Evolutionary conservation across 2,113 vertebrate species (phyloP).

Genomic region (Epinephelus lanceolatus): DNA sequence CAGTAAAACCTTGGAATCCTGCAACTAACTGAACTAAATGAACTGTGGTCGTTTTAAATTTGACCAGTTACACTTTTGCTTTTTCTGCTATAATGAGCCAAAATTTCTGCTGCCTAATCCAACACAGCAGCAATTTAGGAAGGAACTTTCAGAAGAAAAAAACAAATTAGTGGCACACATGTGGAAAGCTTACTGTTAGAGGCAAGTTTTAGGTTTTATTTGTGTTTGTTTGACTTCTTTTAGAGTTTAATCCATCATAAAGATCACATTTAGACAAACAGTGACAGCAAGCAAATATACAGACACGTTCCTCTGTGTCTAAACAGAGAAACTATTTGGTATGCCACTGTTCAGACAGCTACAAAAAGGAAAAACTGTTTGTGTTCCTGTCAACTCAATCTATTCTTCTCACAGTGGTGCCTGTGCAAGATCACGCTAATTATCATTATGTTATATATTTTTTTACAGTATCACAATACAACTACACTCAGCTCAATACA

Average conservation of each 20-base stretch:
- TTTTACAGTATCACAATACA: slow-evolving; percentile 39
- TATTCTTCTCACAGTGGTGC: slow-evolving; percentile 35
- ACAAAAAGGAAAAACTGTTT: neutral
- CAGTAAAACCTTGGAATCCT: slow-evolving; percentile 1
- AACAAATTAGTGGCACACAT: neutral
- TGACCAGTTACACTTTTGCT: neutral
- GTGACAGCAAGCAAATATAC: neutral
- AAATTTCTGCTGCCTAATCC: neutral
- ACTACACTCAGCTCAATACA: slow-evolving; percentile 36
- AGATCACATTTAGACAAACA: slow-evolving; percentile 6
- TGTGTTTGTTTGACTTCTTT: neutral
- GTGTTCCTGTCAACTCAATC: neutral
- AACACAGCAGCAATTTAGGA: neutral
- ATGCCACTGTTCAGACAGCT: neutral
- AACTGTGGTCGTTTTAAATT: neutral
- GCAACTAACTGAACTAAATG: neutral
- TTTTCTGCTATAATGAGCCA: neutral
- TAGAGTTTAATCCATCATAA: neutral
- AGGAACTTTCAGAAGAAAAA: neutral
- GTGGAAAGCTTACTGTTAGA: neutral
- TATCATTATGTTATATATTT: slow-evolving; percentile 45
- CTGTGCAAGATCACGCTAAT: slow-evolving; percentile 55
- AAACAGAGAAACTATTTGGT: slow-evolving; percentile 3
- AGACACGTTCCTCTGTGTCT: slow-evolving; percentile 1
- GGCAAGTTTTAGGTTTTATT: neutral